These are phyloP conservation scores for Brachionus plicatilis DNA, from an alignment of 1,140 invertebrate species.

Conservation along the genomic window DNA sequence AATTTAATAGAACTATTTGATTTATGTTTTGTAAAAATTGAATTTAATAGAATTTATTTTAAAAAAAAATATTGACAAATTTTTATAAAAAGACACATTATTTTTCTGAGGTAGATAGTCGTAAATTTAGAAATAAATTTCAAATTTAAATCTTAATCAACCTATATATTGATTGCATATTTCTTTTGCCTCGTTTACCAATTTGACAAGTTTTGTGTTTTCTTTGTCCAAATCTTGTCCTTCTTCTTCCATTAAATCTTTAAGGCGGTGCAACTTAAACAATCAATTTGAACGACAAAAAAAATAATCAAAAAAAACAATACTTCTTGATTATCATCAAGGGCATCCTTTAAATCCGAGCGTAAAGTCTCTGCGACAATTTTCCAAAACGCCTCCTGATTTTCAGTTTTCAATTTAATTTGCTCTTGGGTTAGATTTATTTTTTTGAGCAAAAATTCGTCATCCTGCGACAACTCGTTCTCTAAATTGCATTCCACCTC, in stretches of 20 bases:
- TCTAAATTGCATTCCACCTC: slow-evolving; percentile 5
- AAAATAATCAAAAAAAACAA: not conserved
- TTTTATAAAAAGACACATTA: not conserved
- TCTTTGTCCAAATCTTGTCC: not conserved
- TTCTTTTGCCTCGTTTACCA: slow-evolving; percentile 23
- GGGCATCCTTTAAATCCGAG: not conserved
- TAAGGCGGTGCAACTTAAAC: not conserved
- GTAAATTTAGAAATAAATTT: not conserved
- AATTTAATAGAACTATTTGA: too few relatives aligned
- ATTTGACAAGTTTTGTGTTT: not conserved
- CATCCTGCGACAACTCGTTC: slow-evolving; percentile 5
- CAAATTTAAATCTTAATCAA: not conserved
- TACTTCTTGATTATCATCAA: slow-evolving; percentile 35
- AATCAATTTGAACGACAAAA: not conserved
- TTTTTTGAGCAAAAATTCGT: not conserved
- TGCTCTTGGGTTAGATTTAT: slow-evolving; percentile 7
- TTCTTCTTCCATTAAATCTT: slow-evolving; percentile 33
- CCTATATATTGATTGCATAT: slow-evolving; percentile 30
- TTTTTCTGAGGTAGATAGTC: not conserved
- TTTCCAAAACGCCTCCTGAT: slow-evolving; percentile 36
- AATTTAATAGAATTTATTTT: not conserved
- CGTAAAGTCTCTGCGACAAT: not conserved
- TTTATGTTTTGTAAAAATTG: not conserved
- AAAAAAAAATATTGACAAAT: too few relatives aligned
- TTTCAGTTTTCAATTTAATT: not conserved